Evolutionary conservation across 2,797 vertebrate species (phyloP).

Genomic region (Philypnodon macrostomus): DNA sequence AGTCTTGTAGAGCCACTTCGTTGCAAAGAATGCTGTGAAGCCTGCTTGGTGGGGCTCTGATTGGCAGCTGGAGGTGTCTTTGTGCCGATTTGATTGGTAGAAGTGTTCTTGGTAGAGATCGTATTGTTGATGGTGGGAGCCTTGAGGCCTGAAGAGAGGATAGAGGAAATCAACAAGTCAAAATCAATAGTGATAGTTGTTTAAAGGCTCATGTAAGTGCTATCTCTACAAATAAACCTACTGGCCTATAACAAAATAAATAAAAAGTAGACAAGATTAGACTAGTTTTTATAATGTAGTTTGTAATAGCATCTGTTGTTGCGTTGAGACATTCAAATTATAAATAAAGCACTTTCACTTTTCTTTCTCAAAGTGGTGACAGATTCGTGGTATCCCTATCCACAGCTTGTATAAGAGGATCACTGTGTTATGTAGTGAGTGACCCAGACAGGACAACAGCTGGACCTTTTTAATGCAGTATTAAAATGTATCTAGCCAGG

Average conservation of each 20-base stretch:
- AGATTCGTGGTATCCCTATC: not conserved
- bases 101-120: conserved; percentile 26
- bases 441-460: conserved; percentile 1
- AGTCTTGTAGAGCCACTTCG: conserved; percentile 58
- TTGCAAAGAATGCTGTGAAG: conserved; percentile 53
- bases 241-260: too few relatives aligned
- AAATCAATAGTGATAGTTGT: conserved; percentile 14
- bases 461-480: not conserved
- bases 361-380: not conserved
- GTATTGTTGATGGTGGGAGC: conserved; percentile 32
- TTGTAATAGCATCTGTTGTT: too few relatives aligned
- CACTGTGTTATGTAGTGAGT: conserved; percentile 6
- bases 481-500: too few relatives aligned
- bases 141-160: conserved; percentile 61
- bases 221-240: too few relatives aligned
- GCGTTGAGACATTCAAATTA: too few relatives aligned
- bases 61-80: conserved; percentile 31
- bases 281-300: too few relatives aligned
- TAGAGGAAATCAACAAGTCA: conserved; percentile 30
- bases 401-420: conserved; percentile 1
- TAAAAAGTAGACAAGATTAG: too few relatives aligned
- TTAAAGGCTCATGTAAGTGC: too few relatives aligned
- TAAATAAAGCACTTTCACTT: too few relatives aligned
- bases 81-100: not conserved
- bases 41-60: conserved; percentile 33